These are phyloP conservation scores for Drosophila cardini DNA, from an alignment of 1,140 invertebrate species.

Conservation along the genomic window DNA sequence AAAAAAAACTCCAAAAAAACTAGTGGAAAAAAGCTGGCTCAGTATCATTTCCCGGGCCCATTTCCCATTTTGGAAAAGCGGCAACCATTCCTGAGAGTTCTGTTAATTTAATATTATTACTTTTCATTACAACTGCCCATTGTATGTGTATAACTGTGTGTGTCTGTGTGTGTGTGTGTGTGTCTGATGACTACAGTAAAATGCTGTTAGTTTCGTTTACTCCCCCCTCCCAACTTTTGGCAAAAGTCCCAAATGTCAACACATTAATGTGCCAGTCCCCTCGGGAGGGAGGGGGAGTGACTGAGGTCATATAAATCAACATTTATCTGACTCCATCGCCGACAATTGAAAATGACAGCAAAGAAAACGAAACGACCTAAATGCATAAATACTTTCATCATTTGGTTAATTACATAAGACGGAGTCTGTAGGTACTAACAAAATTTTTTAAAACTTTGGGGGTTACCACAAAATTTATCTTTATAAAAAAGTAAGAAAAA, in stretches of 20 bases:
- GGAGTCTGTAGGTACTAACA: background rate
- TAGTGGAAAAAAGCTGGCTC: constrained; percentile 13
- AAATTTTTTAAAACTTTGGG: background rate
- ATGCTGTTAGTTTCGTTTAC: constrained; percentile 56
- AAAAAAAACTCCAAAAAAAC: too few species aligned
- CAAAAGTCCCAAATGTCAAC: constrained; percentile 63
- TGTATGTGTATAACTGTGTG: constrained; percentile 12
- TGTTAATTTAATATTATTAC: constrained; percentile 83
- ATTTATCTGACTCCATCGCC: constrained; percentile 57
- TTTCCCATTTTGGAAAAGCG: constrained; percentile 29
- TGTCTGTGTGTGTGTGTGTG: constrained; percentile 18
- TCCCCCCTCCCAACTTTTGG: constrained; percentile 26
- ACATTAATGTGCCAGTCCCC: constrained; percentile 63
- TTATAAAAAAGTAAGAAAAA: too few species aligned
- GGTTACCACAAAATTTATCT: background rate
- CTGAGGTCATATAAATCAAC: constrained; percentile 58
- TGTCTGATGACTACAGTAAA: constrained; percentile 36
- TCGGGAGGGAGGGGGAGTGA: background rate
- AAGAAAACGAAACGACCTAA: constrained; percentile 26
- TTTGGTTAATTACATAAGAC: constrained; percentile 40
- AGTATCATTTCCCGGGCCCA: constrained; percentile 29
- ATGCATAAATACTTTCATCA: constrained; percentile 40
- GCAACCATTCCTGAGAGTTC: constrained; percentile 77
- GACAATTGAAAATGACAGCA: constrained; percentile 60
- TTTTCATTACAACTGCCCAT: constrained; percentile 73